These are phyloP conservation scores for Todiramphus saurophagus DNA, from an alignment of 2,113 vertebrate species.

Conservation along the genomic window DNA sequence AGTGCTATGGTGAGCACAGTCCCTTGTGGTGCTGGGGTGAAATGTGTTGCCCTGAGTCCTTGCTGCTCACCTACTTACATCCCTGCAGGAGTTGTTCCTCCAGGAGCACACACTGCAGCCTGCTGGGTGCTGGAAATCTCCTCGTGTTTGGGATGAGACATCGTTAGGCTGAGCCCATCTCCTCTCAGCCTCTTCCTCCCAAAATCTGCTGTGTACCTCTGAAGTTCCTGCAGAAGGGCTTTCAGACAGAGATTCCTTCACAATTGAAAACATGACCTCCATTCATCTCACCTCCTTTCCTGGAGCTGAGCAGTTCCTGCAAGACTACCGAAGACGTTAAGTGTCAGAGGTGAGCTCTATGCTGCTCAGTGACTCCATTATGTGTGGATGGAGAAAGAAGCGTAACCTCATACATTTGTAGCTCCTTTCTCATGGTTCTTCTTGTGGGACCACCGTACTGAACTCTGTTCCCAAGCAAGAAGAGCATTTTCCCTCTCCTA, in stretches of 20 bases:
- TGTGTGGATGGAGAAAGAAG: not conserved
- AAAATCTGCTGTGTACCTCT: not conserved
- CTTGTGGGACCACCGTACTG: not conserved
- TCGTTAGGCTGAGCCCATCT: not conserved
- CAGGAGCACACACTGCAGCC: not conserved
- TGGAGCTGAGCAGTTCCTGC: not conserved
- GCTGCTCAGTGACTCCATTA: rapidly evolving
- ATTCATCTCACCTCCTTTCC: not conserved
- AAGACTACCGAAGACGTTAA: not conserved
- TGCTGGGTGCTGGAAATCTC: not conserved
- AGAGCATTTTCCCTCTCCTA: not conserved
- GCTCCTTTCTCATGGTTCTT: not conserved
- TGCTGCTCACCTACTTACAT: not conserved
- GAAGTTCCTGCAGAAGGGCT: not conserved
- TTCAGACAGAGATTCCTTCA: not conserved
- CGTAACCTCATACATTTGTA: not conserved
- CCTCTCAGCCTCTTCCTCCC: not conserved
- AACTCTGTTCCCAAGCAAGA: not conserved
- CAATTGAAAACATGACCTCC: not conserved
- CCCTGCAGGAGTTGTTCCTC: not conserved
- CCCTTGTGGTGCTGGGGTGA: not conserved
- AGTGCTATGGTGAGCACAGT: not conserved
- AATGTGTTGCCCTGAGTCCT: not conserved
- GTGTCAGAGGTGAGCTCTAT: not conserved
- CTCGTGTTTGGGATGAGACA: not conserved